Conservation (phyloP, 2,113 vertebrate species). For the Struthidea cinerea region DNA sequence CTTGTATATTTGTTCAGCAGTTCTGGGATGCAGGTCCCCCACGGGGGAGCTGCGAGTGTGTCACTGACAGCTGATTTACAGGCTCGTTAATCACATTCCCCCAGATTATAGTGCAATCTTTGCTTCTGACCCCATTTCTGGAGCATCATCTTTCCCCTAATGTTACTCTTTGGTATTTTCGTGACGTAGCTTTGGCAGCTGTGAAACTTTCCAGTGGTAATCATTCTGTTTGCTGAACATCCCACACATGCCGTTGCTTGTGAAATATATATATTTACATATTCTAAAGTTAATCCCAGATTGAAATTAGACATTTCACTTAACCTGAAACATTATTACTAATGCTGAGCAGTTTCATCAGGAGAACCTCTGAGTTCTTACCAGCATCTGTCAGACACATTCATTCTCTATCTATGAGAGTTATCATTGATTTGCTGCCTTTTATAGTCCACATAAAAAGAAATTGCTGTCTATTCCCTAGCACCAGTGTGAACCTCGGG, state of each 20-base stretch:
- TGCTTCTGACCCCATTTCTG: conserved; percentile 33
- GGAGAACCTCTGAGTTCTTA: background rate
- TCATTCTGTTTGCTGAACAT: conserved; percentile 24
- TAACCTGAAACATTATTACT: conserved; percentile 14
- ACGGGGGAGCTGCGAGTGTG: background rate
- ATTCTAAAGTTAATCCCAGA: background rate
- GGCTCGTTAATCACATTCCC: background rate
- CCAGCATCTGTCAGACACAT: background rate
- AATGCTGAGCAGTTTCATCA: background rate
- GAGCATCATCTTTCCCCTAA: conserved; percentile 1
- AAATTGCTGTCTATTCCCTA: conserved; percentile 32
- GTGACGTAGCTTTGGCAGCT: conserved; percentile 70
- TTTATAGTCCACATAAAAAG: conserved; percentile 6
- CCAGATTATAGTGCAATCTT: conserved; percentile 22
- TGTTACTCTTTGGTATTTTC: conserved; percentile 71
- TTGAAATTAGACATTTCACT: background rate
- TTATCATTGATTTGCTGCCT: conserved; percentile 1
- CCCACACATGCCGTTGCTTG: background rate
- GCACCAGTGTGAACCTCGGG: conserved; percentile 8
- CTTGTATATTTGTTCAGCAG: background rate
- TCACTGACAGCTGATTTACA: background rate
- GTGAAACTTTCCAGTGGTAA: conserved; percentile 19
- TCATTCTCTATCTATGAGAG: background rate
- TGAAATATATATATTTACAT: conserved; percentile 37
- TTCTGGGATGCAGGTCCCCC: background rate